Conservation (phyloP, 2,113 vertebrate species). For the Hemiprocne comata region DNA sequence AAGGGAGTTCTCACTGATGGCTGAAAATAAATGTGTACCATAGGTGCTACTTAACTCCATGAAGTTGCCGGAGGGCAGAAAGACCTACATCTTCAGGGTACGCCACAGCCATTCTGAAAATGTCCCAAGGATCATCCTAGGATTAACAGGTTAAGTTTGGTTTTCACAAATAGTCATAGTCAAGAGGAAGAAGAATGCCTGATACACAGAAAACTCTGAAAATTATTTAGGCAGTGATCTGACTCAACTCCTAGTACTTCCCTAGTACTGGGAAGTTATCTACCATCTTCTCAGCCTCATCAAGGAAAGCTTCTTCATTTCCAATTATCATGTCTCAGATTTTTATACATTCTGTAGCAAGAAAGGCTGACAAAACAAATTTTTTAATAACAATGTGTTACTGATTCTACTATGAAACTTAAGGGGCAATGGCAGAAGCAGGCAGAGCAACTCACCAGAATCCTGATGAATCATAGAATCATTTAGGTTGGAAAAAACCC, state of each 20-base stretch:
- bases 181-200: constrained; percentile 63
- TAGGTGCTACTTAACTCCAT: neutral
- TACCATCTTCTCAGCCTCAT: neutral
- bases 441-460: neutral
- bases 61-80: neutral
- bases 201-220: constrained; percentile 63
- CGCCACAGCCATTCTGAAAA: neutral
- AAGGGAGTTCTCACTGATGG: neutral
- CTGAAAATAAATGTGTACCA: neutral
- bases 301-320: neutral
- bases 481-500: neutral
- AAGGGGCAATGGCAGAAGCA: neutral
- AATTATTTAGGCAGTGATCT: constrained; percentile 39
- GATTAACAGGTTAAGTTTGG: neutral
- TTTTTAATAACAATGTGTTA: neutral
- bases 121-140: neutral
- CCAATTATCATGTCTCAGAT: neutral
- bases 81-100: neutral
- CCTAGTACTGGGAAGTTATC: neutral
- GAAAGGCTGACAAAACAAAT: neutral
- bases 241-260: neutral
- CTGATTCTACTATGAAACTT: neutral
- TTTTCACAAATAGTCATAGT: constrained; percentile 60
- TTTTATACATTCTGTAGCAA: neutral
- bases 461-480: neutral